These are phyloP conservation scores for Cyprinella venusta DNA, from an alignment of 2,797 vertebrate genomes.

Conservation along the genomic window DNA sequence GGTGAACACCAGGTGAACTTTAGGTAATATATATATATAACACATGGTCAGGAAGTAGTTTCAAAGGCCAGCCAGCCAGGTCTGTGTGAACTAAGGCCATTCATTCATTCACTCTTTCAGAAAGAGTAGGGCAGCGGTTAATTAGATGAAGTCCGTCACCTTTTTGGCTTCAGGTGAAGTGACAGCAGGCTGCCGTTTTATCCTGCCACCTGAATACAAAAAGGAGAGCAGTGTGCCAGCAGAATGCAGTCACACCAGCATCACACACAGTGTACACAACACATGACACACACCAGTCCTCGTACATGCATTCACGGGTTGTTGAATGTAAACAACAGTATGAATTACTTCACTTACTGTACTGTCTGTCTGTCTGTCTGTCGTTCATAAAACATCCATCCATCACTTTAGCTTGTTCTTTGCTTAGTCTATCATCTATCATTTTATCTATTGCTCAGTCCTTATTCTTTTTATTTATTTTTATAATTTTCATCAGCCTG, in stretches of 20 bases:
- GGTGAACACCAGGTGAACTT: too few species aligned
- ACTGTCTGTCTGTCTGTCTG: neutral
- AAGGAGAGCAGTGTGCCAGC: neutral
- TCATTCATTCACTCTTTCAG: neutral
- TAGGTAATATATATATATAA: too few species aligned
- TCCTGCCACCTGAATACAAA: slow-evolving; percentile 27
- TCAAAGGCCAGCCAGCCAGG: neutral
- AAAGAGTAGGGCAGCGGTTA: slow-evolving; percentile 24
- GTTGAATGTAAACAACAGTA: slow-evolving; percentile 34
- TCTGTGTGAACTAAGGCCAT: neutral
- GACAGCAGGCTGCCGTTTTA: slow-evolving; percentile 39
- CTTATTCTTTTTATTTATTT: neutral
- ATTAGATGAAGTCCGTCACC: slow-evolving; percentile 35
- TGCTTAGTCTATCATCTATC: neutral
- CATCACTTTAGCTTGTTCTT: neutral
- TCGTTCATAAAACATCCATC: neutral
- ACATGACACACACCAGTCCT: neutral
- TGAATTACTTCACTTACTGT: neutral
- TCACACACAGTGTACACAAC: slow-evolving; percentile 23
- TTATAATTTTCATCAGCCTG: neutral
- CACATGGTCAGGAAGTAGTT: neutral
- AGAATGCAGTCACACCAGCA: slow-evolving; percentile 7
- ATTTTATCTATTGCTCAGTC: neutral
- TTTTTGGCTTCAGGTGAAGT: slow-evolving; percentile 38
- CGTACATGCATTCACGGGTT: neutral